Base-by-base conservation (phyloP, 2,888 invertebrate species). In the Latrodectus hesperus region DNA sequence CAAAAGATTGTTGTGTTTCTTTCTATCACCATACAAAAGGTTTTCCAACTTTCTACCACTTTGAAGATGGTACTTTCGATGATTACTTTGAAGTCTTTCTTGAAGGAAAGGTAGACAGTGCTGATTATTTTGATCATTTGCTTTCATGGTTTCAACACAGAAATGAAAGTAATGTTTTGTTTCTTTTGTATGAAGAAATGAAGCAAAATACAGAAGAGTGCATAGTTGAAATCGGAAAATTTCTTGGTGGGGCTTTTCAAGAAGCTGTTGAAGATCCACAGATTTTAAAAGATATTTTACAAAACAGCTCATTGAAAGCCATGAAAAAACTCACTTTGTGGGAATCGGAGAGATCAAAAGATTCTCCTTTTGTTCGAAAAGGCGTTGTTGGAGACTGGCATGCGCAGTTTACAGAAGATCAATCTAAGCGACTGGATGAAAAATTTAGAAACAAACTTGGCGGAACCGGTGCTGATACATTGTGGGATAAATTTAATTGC, bases 1-100 rank as follows among this genome's bases (percentile, higher is more conserved):
- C 93, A 0, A 93, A 92, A 89, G 93, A 93, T 90, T 91, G 91
- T 14, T 91, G 91, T 9, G 92, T 93, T 10, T 93, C 93, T 2
- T 92, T 91, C 83, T 93, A 91, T 90, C 91, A 92, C 89, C 92
- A 92, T 72, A 72, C 82, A 0, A 84, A 72, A 68, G 78, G 83
- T 2, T 76, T 73, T 17, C 49, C 72, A 2, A 67, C 22, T 51
- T 4, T 53, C 26, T 83, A 80, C 51, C 70, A 80, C 6, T 88
- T 83, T 53, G 77, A 73, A 16, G 79, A 81, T 51, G 84, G 80
- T 3, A 91, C 11, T 78, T 91, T 90, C 90, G 88, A 91, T n/a
- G 92, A 93, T 55, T 93, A 92, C 89, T 90, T 92, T 67, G 90
- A 91, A 52, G 91, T 92, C 89, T 93, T 92, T 85, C 86, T 91